Evolutionary conservation across 2,113 vertebrate genomes (phyloP).

Genomic region (Astur gentilis): DNA sequence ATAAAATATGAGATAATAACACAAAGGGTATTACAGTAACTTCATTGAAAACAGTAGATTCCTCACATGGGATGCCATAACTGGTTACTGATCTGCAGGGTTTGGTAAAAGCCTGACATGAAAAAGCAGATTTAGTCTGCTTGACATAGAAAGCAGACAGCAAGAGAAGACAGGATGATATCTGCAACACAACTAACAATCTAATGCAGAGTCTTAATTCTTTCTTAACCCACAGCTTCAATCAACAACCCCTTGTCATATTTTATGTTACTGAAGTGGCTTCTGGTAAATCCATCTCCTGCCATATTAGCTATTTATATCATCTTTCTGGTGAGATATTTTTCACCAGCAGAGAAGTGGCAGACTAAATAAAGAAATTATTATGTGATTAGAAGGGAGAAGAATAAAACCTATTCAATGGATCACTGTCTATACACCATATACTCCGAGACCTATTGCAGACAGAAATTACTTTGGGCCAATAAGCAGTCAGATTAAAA

Average conservation of each 20-base stretch:
- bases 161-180: fast-evolving
- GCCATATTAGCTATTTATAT: background rate
- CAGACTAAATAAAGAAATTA: background rate
- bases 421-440: background rate
- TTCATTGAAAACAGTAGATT: background rate
- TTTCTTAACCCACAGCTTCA: background rate
- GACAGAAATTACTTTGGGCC: background rate
- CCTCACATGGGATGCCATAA: background rate
- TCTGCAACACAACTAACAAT: background rate
- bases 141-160: background rate
- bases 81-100: background rate
- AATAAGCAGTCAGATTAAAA: background rate
- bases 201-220: background rate
- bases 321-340: background rate
- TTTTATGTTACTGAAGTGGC: background rate
- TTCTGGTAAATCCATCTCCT: background rate
- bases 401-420: background rate
- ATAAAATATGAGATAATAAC: background rate
- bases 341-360: background rate
- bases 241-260: background rate
- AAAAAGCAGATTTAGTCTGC: background rate
- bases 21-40: background rate
- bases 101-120: background rate
- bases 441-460: background rate
- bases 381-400: background rate